Base-by-base conservation (phyloP, 2,113 vertebrate species). In the Dasyornis broadbenti region DNA sequence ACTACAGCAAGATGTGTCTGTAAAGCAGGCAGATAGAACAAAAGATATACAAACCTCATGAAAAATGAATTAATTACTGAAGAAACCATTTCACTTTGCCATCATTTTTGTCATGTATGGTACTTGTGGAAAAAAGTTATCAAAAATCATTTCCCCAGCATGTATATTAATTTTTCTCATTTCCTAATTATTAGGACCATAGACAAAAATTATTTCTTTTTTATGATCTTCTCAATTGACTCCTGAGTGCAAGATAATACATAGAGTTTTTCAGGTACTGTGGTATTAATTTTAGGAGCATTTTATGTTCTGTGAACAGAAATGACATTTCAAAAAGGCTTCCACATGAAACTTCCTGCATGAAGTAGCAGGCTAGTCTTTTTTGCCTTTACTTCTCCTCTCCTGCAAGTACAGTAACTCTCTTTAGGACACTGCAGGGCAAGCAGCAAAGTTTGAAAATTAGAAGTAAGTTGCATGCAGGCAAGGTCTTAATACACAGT, bases 181-280 rank as follows among this genome's bases (percentile, higher is more conserved):
- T 94, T 94, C 89, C 89, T 96, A 82, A 63, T 91, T 93, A 64
- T 72, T 96, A 82, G 44, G 16, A 75, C 11, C 84, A 90, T 54
- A 63, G 61, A 94, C 40, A 94, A 95, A 92, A 83, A 72, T 80
- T 66, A 89, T 50, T 94, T 40, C 22, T 76, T 90, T 96, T 96
- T 94, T 89, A 73, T 92, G 40, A 82, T 94, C 40, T 66, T 97
- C 76, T 78, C 26, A 69, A 23, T 26, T 31, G 83, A 78, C 80
- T 94, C 91, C 10, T 66, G 94, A 94, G 50, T 95, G 27, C 71
- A 94, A 96, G 97, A 95, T 82, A 94, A 95, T 82, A 40, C 47
- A 93, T 92, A 40, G 50, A 95, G 77, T 15, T 80, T 95, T 94
- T 96, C 80, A 84, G 82, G 53, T 94, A 84, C 85, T 72, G 16